A percentile compares a stretch with the other conserved stretches of the same genome.
Conservation (phyloP, 2,888 invertebrate genomes). For the Rotaria socialis region DNA sequence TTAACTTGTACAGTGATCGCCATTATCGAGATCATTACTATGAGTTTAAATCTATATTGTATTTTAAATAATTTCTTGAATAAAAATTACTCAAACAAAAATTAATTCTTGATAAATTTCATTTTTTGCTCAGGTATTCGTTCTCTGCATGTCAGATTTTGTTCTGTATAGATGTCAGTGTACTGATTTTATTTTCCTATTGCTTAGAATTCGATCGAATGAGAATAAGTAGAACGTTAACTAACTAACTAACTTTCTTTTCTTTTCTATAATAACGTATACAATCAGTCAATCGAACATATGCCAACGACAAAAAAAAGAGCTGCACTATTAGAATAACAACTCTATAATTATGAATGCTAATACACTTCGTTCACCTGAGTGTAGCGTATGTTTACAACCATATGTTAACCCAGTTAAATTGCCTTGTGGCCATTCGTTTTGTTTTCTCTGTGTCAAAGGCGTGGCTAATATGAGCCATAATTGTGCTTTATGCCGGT, state of each 20-base stretch:
- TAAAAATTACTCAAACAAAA: no score
- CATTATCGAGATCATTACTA: background rate
- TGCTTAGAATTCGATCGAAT: background rate
- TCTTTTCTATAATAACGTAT: no score
- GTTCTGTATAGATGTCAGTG: background rate
- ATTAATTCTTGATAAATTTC: no score
- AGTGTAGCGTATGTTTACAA: background rate
- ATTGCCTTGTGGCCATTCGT: background rate
- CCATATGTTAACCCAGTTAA: background rate
- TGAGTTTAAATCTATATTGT: background rate
- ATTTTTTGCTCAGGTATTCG: no score
- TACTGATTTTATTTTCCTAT: background rate
- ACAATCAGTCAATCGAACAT: background rate
- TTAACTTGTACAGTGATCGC: background rate
- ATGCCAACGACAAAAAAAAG: background rate
- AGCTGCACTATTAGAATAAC: background rate
- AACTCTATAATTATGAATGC: background rate
- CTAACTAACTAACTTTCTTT: background rate
- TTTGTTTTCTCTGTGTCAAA: constrained; percentile 14
- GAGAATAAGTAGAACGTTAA: background rate
- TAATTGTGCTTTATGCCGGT: constrained; percentile 10
- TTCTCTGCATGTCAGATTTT: no score
- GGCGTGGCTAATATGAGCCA: background rate
- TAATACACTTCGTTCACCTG: background rate
- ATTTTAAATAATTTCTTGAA: background rate